Conservation (phyloP, 2,113 vertebrate species). For the Trematomus loennbergii region DNA sequence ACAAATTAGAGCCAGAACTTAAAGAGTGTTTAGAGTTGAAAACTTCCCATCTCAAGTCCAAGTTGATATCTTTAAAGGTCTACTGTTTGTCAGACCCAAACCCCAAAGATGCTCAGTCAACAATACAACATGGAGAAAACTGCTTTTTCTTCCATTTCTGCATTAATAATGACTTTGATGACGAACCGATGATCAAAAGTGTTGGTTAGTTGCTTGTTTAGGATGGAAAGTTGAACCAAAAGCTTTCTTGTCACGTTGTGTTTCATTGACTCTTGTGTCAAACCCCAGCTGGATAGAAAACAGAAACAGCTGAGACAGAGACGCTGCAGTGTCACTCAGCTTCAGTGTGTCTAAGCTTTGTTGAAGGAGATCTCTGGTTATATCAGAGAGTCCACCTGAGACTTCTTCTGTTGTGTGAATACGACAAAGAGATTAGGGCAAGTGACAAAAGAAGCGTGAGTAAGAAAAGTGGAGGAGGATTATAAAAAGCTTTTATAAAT, state of each 20-base stretch:
- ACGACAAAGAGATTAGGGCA: background rate
- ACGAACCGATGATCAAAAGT: no score
- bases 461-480: slow-evolving; percentile 59
- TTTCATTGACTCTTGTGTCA: background rate
- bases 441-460: slow-evolving; percentile 31
- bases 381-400: background rate
- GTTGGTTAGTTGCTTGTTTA: no score
- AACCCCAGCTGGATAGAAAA: background rate
- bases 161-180: no score
- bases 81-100: no score
- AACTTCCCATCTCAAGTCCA: no score
- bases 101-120: no score
- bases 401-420: slow-evolving; percentile 38
- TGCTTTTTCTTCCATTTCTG: no score
- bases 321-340: slow-evolving; percentile 18
- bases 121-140: no score
- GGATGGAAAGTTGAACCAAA: background rate
- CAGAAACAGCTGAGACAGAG: background rate
- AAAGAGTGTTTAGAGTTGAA: no score
- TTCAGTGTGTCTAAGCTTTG: slow-evolving; percentile 3
- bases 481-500: slow-evolving; percentile 66
- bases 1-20: no score
- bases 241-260: background rate
- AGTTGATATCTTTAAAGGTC: no score
- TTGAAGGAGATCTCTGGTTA: slow-evolving; percentile 19